Base-by-base conservation (phyloP, 2,797 vertebrate species). In the Phoeniculus purpureus region DNA sequence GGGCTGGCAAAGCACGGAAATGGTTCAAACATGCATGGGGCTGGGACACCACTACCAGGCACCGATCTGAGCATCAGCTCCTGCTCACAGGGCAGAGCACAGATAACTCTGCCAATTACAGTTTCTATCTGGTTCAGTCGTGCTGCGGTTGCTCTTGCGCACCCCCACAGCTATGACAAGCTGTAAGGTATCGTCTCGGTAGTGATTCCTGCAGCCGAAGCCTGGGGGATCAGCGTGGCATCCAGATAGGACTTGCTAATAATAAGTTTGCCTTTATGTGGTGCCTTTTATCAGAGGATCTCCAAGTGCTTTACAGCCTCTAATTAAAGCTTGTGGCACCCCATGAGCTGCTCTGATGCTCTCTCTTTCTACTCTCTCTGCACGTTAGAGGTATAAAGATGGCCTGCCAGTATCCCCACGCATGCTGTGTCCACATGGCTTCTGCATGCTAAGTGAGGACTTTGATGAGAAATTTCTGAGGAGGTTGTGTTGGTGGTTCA, bases 261-360 rank as follows among this genome's bases (percentile, higher is more conserved):
- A 61, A 64, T 52, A 32, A 52, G 10, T 64, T 81, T 84, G 51
- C 81, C 64, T 93, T 94, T 47, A 40, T 83, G 58, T 88, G 73
- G 62, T 76, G 80, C 81, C 64, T 94, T 95, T 94, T 76, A 92
- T 91, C 89, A 78, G 73, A 89, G 61, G 75, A 58, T 91, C 85
- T 88, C 85, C 79, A 72, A 72, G 80, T 80, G 61, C 64, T 92
- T 87, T 82, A 5, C 58, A 80, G 76, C 75, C 55, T 85, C 92
- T 93, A 84, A 94, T 94, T 92, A 91, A 81, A 85, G 89, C 90
- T 74, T 73, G 58, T 50, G 87, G 34, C 87, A 67, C 71, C 59
- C 81, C 31, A 14, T 27, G 84, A 82, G 74, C 47, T 85, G 71
- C 77, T 89, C 84, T 93, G 84, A 79, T 87, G 78, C 43, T 70